phyloP scores from a whole-genome alignment of 1,140 invertebrate species.

The Cardiocondyla obscurior region DNA sequence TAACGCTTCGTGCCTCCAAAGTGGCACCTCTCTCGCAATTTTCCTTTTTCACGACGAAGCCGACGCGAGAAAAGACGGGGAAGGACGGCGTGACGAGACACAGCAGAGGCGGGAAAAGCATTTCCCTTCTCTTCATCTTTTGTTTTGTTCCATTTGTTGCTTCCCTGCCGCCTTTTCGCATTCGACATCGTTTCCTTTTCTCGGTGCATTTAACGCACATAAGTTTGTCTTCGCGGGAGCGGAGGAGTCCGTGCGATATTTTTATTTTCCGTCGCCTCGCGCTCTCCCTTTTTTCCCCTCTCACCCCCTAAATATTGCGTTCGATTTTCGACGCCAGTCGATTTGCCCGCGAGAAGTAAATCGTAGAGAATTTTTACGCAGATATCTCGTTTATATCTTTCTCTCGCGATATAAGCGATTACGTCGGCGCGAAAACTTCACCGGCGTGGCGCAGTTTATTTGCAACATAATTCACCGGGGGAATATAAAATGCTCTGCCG shows the following conservation, averaged over 20 bases:
- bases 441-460: background rate
- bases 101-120: constrained; percentile 12
- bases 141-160: constrained; percentile 21
- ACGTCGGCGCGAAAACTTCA: background rate
- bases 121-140: constrained; percentile 14
- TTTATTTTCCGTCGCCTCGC: background rate
- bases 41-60: constrained; percentile 28
- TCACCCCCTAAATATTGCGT: background rate
- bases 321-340: background rate
- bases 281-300: background rate
- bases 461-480: background rate
- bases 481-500: background rate
- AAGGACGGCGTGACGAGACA: constrained; percentile 3
- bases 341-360: background rate
- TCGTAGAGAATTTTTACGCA: background rate
- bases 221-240: background rate
- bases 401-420: constrained; percentile 25
- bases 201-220: constrained; percentile 24
- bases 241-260: background rate
- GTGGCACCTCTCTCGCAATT: constrained; percentile 21
- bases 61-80: constrained; percentile 25
- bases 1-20: constrained; percentile 38
- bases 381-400: background rate
- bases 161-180: constrained; percentile 18
- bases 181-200: constrained; percentile 38